Conservation (phyloP, 2,113 vertebrate species). For the Notarius quadriscutis region DNA sequence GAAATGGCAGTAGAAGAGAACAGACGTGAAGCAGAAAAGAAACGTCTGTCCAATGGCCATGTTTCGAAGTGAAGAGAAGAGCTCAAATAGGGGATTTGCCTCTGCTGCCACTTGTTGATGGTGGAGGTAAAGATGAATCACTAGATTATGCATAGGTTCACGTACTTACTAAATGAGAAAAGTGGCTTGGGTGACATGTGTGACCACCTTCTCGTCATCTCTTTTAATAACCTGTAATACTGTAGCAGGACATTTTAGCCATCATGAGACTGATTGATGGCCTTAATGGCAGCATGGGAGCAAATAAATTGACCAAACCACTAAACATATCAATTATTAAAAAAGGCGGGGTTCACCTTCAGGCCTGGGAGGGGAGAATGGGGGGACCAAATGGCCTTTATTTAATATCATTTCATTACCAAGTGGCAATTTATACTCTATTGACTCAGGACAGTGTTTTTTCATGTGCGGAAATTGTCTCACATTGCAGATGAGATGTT, state of each 20-base stretch:
- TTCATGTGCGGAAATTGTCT: conserved; percentile 95
- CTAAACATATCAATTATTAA: conserved; percentile 99
- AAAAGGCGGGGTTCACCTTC: conserved; percentile 80
- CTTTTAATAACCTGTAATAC: conserved; percentile 92
- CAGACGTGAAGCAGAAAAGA: background rate
- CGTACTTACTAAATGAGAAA: conserved; percentile 81
- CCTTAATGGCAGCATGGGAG: conserved; percentile 80
- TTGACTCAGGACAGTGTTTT: conserved; percentile 91
- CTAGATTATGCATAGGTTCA: conserved; percentile 75
- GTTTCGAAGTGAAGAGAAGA: conserved; percentile 61
- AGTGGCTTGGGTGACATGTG: conserved; percentile 69
- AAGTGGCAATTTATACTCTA: conserved; percentile 95
- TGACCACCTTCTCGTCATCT: conserved; percentile 73
- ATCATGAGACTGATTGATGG: conserved; percentile 85
- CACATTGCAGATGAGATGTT: conserved; percentile 96
- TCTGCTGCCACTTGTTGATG: conserved; percentile 77
- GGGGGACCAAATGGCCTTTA: conserved; percentile 78
- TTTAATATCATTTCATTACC: conserved; percentile 87
- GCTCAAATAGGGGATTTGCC: conserved; percentile 70
- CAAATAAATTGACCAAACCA: conserved; percentile 86
- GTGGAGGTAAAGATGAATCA: conserved; percentile 76
- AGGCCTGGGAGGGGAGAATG: conserved; percentile 55
- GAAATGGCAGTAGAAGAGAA: background rate
- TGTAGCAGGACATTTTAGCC: conserved; percentile 81
- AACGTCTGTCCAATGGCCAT: conserved; percentile 24